Base-by-base conservation (phyloP, 2,113 vertebrate genomes). In the Amazona vittata region DNA sequence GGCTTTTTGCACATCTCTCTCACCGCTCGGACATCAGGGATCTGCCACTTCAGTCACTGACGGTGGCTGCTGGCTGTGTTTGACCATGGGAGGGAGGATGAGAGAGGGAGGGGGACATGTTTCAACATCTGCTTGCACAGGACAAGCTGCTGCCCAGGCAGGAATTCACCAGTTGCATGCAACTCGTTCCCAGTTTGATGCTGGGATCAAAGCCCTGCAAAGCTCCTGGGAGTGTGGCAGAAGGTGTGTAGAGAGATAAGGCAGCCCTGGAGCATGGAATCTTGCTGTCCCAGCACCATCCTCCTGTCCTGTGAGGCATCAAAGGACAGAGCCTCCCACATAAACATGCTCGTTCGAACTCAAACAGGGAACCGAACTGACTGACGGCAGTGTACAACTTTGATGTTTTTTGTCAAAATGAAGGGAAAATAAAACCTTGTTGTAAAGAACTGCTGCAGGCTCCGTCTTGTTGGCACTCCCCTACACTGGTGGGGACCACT, bases 351-450 rank as follows among this genome's bases (percentile, higher is more conserved):
- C 73, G 10, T 97, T 97, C 37, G 70, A 98, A 94, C 97, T 96
- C 97, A 77, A 88, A 86, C 18, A 22, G 94, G 97, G 96, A 89
- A 92, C 84, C 9, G 65, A 96, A 91, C 86, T 22, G 16, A 81
- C 55, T 50, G 82, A 92, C 4, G 11, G 57, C 43, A 1, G 94
- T 93, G 92, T 98, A 97, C 93, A 98, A 96, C 96, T 97, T 96
- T 89, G 92, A 94, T 97, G 97, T 80, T 96, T 96, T 97, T 97
- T 96, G 93, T 98, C 96, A 96, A 97, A 97, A 95, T 92, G 90
- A 97, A 95, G 93, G 89, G 91, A 97, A 96, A 97, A 98, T 98
- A 98, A 98, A 98, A 98, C 62, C 97, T 98, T 98, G 97, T 98
- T 98, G 98, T 98, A 98, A 98, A 98, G 97, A 98, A 96, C 46